A percentile compares a stretch with the other conserved stretches of the same genome.
Conservation (phyloP, 2,888 invertebrate genomes). For the Melanargia galathea region DNA sequence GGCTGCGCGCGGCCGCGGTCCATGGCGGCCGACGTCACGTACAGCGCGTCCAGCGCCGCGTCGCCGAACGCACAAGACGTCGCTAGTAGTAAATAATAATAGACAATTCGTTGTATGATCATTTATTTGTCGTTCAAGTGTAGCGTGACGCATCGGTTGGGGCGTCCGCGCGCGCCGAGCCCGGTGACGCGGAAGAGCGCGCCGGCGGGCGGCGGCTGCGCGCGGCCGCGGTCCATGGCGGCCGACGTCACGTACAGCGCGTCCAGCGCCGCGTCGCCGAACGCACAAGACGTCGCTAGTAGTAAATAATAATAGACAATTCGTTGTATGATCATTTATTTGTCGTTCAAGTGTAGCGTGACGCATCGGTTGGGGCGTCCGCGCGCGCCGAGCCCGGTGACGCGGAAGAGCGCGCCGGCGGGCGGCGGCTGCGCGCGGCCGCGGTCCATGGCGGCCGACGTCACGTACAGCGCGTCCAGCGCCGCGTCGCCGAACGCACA, state of each 20-base stretch:
- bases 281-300: no score
- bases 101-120: background rate
- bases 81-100: no score
- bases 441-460: no score
- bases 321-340: background rate
- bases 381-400: constrained; percentile 82
- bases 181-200: constrained; percentile 83
- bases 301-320: no score
- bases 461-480: no score
- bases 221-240: constrained; percentile 71
- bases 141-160: constrained; percentile 54
- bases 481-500: no score
- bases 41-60: no score
- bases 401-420: constrained; percentile 82
- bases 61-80: no score
- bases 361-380: constrained; percentile 71
- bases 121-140: constrained; percentile 35
- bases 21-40: no score
- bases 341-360: constrained; percentile 44
- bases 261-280: no score
- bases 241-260: no score
- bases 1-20: constrained; percentile 71
- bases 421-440: constrained; percentile 77
- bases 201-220: constrained; percentile 81
- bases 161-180: constrained; percentile 80